Evolutionary conservation across 2,888 invertebrate species (phyloP), one percentile per base, ranked within the genome.

Genomic region (Megaustenia siamemsis): DNA sequence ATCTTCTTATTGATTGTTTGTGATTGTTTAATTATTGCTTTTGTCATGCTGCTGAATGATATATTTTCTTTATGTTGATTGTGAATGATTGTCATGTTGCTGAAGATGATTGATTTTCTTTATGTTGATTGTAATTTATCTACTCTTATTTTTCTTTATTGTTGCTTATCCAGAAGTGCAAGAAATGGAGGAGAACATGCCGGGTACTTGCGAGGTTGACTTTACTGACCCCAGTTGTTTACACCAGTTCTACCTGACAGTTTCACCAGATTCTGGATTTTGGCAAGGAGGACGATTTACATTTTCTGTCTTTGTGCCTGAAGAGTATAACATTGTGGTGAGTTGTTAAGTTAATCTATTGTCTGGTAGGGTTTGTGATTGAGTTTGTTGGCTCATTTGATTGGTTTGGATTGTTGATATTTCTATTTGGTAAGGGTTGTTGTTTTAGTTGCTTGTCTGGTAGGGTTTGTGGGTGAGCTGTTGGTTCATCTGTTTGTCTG

Each of bases 261-360:
- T 98, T 83, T 94, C 95, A 84, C 97, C 98, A 3, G 97, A 97
- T 89, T 97, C 98, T 94, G 98, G 98, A 0, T 96, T 96, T 93
- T 98, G 98, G 97, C 95, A 95, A 91, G 97, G 97, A 83, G 98
- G 98, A 56, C 96, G 95, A 89, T 99, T 98, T 94, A 95, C 95
- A 93, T 99, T 99, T 94, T 96, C 96, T 92, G 96, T 98, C 89
- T 95, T 95, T 92, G 97, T 98, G 85, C 97, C 98, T 40, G 98
- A 98, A 93, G 98, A 98, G 89, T 98, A 98, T 95, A 98, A 98
- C 94, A 98, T 98, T 96, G 97, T 97, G 94, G 98, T 98, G 95
- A 95, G 96, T 95, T 2, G n/a, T 63, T 5, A 32, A 24, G 15
- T n/a, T n/a, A n/a, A n/a, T n/a, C n/a, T n/a, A n/a, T n/a, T n/a